Conservation (phyloP, 1,140 invertebrate genomes). For the Cardiocondyla obscurior region DNA sequence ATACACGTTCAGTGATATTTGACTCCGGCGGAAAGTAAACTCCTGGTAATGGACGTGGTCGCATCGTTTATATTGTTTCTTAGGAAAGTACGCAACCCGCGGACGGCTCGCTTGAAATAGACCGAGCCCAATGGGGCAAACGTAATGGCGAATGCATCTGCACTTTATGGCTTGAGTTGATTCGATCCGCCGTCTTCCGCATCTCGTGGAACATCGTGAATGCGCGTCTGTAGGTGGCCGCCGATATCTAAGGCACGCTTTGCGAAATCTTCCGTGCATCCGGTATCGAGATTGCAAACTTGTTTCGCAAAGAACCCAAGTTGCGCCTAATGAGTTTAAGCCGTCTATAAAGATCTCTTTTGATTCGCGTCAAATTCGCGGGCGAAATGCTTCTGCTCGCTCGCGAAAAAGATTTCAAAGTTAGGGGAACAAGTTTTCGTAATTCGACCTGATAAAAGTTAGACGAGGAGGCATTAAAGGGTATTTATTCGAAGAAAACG, state of each 20-base stretch:
- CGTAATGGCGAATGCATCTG: slow-evolving; percentile 13
- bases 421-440: not conserved
- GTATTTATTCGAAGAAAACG: not conserved
- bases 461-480: not conserved
- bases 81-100: not conserved
- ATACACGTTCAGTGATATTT: not conserved
- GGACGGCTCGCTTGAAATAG: slow-evolving; percentile 40
- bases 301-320: not conserved
- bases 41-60: not conserved
- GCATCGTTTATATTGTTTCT: slow-evolving; percentile 1
- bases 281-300: no score
- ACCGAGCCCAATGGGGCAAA: slow-evolving; percentile 27
- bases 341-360: not conserved
- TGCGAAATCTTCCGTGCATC: not conserved
- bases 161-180: slow-evolving; percentile 21
- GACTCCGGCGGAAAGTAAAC: not conserved
- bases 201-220: not conserved
- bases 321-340: no score
- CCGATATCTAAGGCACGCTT: not conserved
- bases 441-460: not conserved
- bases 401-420: not conserved
- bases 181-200: not conserved
- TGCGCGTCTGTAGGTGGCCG: not conserved
- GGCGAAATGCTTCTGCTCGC: not conserved
- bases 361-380: not conserved